Base-by-base conservation (phyloP, 2,113 vertebrate species). In the Eulemur macaco region DNA sequence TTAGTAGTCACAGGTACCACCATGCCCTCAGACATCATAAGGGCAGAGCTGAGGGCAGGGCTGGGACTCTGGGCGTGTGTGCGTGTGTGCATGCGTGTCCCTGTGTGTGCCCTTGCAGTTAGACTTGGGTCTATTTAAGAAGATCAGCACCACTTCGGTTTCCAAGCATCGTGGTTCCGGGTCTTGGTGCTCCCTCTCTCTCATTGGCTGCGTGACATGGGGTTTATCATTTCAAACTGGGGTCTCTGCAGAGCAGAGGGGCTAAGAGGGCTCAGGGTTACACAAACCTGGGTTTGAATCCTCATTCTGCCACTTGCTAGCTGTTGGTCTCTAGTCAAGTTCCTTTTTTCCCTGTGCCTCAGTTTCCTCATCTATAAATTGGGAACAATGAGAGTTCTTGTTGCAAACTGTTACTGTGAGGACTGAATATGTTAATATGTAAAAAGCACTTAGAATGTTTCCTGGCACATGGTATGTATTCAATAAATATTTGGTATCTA, bases 401-500 rank as follows among this genome's bases (percentile, higher is more conserved):
- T 3, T 23, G 56, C n/a, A 84, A 93, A 66, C 50, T 8, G 1
- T 4, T 71, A 52, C 69, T 82, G 25, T 50, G 81, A 86, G 42
- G 73, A 85, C 31, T 76, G 64, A 60, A 60, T 54, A 58, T 52
- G 63, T 82, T 84, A 80, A 81, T 20, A 64, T 9, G 60, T 5
- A 84, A 21, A 74, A 69, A 64, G 39, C 8, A 4, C 39, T 47
- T 34, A 86, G 95, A 76, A 86, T 52, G 56, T 47, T 37, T 93
- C 77, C 86, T 77, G 73, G 86, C 45, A 87, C 39, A 52, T 3
- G 37, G 27, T 64, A 84, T 74, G 13, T 18, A 85, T 64, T 91
- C 69, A 80, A 60, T 58, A 76, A 92, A 83, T 89, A 95, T 71
- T 92, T 97, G 45, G 34, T 81, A 76, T 92, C 64, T 71, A 8